Conservation (phyloP, 53 echinoderm and acorn worm species). For the Glandiceps talaboti region DNA sequence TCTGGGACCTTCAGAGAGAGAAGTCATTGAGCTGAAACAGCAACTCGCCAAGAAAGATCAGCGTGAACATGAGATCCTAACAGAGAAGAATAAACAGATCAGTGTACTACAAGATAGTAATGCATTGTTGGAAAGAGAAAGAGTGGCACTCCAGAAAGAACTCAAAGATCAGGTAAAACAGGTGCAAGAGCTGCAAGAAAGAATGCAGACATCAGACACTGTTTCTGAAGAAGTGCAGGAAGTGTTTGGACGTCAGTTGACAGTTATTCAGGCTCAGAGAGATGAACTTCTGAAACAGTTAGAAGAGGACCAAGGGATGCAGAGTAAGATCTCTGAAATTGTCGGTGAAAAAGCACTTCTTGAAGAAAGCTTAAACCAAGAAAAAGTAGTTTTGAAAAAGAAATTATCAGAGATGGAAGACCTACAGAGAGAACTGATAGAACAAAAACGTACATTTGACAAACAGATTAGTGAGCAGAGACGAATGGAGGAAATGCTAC, state of each 20-base stretch:
- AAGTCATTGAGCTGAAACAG: constrained; percentile 44
- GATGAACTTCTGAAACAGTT: constrained; percentile 40
- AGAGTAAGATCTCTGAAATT: constrained; percentile 22
- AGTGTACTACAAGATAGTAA: constrained; percentile 86
- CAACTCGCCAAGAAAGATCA: constrained; percentile 72
- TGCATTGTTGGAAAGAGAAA: constrained; percentile 57
- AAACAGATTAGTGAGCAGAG: constrained; percentile 59
- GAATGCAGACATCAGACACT: constrained; percentile 48
- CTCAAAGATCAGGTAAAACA: background rate
- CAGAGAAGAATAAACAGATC: constrained; percentile 90
- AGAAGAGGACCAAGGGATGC: constrained; percentile 35
- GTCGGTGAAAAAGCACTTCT: constrained; percentile 46
- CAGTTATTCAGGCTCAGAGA: constrained; percentile 51
- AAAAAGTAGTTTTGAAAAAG: constrained; percentile 70
- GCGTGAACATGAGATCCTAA: constrained; percentile 82
- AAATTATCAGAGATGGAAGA: constrained; percentile 81
- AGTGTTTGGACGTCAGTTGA: constrained; percentile 61
- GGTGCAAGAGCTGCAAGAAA: constrained; percentile 33
- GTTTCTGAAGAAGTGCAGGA: constrained; percentile 74
- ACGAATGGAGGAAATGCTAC: constrained; percentile 59
- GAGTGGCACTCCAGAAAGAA: constrained; percentile 32
- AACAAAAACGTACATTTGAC: constrained; percentile 65
- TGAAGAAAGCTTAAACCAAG: constrained; percentile 55
- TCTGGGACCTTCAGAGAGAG: constrained; percentile 25
- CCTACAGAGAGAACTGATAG: constrained; percentile 53